Percentiles rank a stretch among this genome's conserved stretches.
Conservation (phyloP, 2,888 invertebrate species). For the Chrysomela aeneicollis region DNA sequence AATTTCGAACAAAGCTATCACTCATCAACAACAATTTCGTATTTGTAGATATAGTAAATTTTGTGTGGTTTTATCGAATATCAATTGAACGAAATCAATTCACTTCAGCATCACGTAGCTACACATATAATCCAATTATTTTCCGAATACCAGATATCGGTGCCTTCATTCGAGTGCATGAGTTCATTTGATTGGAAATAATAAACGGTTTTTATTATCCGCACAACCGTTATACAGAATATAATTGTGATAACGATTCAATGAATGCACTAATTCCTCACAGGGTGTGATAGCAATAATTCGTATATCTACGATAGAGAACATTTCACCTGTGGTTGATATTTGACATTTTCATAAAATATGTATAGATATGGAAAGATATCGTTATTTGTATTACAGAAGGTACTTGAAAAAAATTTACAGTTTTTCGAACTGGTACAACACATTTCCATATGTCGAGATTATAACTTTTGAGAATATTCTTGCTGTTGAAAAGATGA, state of each 20-base stretch:
- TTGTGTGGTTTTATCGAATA: constrained; percentile 45
- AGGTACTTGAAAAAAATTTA: too few relatives aligned
- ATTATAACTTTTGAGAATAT: too few relatives aligned
- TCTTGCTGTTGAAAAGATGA: too few relatives aligned
- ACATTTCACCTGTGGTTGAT: too few relatives aligned
- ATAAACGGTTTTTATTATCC: constrained; percentile 28
- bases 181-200: constrained; percentile 34
- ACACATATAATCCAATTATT: constrained; percentile 37
- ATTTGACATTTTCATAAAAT: too few relatives aligned
- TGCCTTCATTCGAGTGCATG: constrained; percentile 36
- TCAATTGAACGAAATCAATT: constrained; percentile 46
- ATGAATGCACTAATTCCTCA: too few relatives aligned
- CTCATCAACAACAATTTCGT: constrained; percentile 36
- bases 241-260: neutral
- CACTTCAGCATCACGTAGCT: constrained; percentile 20
- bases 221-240: neutral
- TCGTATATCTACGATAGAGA: too few relatives aligned
- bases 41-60: constrained; percentile 40
- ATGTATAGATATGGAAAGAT: too few relatives aligned
- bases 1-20: constrained; percentile 26
- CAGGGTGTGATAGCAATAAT: too few relatives aligned
- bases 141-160: constrained; percentile 29
- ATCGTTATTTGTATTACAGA: too few relatives aligned
- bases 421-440: too few relatives aligned
- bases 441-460: too few relatives aligned